phyloP scores from a whole-genome alignment of 2,113 vertebrate species.

The Tiliqua scincoides region DNA sequence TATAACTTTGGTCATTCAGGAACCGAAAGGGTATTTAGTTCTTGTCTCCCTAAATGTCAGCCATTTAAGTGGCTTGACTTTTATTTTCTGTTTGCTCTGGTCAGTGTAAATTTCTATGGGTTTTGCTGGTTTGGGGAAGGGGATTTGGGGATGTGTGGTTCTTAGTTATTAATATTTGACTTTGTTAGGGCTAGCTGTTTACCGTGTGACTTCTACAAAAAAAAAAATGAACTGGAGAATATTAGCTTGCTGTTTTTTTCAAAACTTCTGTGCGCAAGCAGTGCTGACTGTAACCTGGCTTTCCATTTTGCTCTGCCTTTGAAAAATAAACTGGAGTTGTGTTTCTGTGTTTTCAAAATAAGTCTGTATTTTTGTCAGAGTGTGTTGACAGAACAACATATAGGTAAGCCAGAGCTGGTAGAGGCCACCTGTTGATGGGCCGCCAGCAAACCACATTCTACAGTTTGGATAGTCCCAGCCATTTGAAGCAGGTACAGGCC shows the following conservation, averaged over 20 bases:
- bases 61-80: conserved; percentile 83
- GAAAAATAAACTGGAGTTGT: background rate
- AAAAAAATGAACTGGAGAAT: conserved; percentile 62
- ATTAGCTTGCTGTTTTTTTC: conserved; percentile 64
- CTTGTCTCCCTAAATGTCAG: conserved; percentile 82
- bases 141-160: conserved; percentile 82
- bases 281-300: conserved; percentile 39
- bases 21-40: conserved; percentile 72
- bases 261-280: conserved; percentile 55
- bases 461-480: too few species aligned
- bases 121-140: conserved; percentile 82
- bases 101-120: conserved; percentile 86
- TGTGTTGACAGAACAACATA: background rate
- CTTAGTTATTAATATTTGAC: conserved; percentile 88
- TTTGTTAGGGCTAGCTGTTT: conserved; percentile 85
- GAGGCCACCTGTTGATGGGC: too few species aligned
- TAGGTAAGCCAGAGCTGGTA: too few species aligned
- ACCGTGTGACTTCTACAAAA: conserved; percentile 77
- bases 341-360: background rate
- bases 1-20: conserved; percentile 73
- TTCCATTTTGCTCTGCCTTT: conserved; percentile 9
- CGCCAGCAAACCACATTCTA: too few species aligned
- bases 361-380: background rate
- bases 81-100: conserved; percentile 87
- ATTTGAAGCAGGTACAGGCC: background rate